Percentiles rank a stretch among this genome's conserved stretches.
Evolutionary conservation across 2,888 invertebrate species (phyloP).

Genomic region (Sinotaia quadrata): DNA sequence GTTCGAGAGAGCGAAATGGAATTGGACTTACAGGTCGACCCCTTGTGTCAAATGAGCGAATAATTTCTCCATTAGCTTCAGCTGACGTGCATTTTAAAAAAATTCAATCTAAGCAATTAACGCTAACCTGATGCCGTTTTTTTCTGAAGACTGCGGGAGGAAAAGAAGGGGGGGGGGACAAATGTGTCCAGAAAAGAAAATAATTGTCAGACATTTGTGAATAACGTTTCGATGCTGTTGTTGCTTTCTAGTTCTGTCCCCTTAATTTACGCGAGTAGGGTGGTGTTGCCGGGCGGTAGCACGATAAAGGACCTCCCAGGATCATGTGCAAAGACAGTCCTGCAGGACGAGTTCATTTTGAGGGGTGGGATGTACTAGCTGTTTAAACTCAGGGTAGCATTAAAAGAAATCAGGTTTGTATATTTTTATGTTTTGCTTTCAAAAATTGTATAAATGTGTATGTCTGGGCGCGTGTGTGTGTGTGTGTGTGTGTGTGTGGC

Average conservation of each 20-base stretch:
- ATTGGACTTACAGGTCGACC: background rate
- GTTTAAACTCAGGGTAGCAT: too few species aligned
- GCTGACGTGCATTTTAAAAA: background rate
- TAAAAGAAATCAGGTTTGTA: too few species aligned
- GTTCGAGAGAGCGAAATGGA: background rate
- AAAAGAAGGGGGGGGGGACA: background rate
- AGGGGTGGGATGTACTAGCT: too few species aligned
- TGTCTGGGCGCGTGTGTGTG: too few species aligned
- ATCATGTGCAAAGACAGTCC: too few species aligned
- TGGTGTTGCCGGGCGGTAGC: background rate
- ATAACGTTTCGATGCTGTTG: conserved; percentile 4
- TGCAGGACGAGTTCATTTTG: too few species aligned
- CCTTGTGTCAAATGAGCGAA: background rate
- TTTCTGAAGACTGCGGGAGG: background rate
- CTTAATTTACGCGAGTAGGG: too few species aligned
- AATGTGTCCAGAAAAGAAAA: background rate
- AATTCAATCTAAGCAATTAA: background rate
- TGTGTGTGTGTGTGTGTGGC: too few species aligned
- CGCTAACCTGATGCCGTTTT: background rate
- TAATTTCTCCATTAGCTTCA: conserved; percentile 1
- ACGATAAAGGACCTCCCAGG: too few species aligned
- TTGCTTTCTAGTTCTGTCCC: too few species aligned
- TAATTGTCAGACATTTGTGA: conserved; percentile 11
- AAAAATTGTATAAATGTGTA: too few species aligned
- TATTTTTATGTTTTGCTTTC: too few species aligned